Evolutionary conservation across 1,140 invertebrate species (phyloP), one percentile per base, ranked within the genome.

Genomic region (Trigoniulus corallinus): DNA sequence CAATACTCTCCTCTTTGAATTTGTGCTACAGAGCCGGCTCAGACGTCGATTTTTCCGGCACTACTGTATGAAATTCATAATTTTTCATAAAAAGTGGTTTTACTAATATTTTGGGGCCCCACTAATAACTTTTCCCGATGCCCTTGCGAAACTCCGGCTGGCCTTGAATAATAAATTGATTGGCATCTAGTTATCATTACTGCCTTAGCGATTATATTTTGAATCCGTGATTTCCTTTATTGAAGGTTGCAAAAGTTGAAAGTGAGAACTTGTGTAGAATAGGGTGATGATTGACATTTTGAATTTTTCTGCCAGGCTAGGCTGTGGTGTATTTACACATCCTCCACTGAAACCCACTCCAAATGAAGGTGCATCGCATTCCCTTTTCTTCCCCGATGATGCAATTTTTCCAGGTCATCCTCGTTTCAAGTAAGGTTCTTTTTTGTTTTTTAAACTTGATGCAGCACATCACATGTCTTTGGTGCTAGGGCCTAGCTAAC

Each of bases 371-470:
- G 79, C 82, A 2, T 86, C 91, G 0, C 74, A 72, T 51, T 97
- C 93, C 1, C 69, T 93, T 4, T 99, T 92, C 70, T 94, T 93
- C 63, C 93, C 96, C 0, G 91, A 98, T 67, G 82, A 93, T 61
- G 91, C 79, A 12, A 95, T 98, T 58, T 95, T 78, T 69, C 75
- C 76, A 21, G 88, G 86, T 25, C 95, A 98, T 79, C 94, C 94
- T 23, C 74, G 95, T 54, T 98, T 97, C 65, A 63, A 58, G 67
- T 69, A 60, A 7, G 7, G 21, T 10, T 34, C 15, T 7, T 34
- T 34, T 34, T 34, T 21, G 7, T 54, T 3, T 24, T 15, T 22
- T 22, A 22, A 44, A 3, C 3, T 53, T 57, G 50, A 40, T 29
- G n/a, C 21, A 10, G 7, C 12, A 39, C 44, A 13, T 53, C 20